Base-by-base conservation (phyloP, 2,797 vertebrate genomes). In the Choloepus didactylus region DNA sequence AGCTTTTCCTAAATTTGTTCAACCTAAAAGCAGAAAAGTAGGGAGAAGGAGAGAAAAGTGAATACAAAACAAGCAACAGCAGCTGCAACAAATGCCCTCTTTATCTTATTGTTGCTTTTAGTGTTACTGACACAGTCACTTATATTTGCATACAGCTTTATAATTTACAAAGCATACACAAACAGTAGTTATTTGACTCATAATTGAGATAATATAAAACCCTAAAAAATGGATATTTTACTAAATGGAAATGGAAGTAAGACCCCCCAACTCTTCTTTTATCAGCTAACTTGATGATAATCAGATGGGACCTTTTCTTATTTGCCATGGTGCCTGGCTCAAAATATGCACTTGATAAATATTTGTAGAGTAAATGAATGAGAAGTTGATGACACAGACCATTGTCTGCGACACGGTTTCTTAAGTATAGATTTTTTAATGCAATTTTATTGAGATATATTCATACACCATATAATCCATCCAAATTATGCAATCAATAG, bases 61-160 rank as follows among this genome's bases (percentile, higher is more conserved):
- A 82, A 89, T 21, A 35, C 27, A 83, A 89, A 95, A 23, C 35
- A 83, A 77, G 44, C 35, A 89, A 4, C 19, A 87, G 11, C 35
- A 44, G 56, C 11, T 54, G 19, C 19, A 29, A 44, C 44, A 25
- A 80, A 70, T 83, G 44, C 8, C 51, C 4, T 49, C n/a, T 66
- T 62, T 79, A 83, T 44, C 76, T 51, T 67, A 77, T 23, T 8
- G 49, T 49, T 41, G 7, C 27, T 88, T 56, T 80, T 82, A 73
- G 56, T 31, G 27, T 66, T 92, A 83, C 31, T 93, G 62, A 85
- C 62, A 89, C 7, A 86, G 88, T 87, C 75, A 70, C 70, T 80
- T 70, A 15, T 49, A 72, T 86, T 91, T 88, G 49, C 49, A 88
- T 69, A 60, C 6, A 80, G 18, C 4, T 73, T 90, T 62, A 18